Conservation (phyloP, 2,113 vertebrate species). For the Rhegmatorhina hoffmannsi region DNA sequence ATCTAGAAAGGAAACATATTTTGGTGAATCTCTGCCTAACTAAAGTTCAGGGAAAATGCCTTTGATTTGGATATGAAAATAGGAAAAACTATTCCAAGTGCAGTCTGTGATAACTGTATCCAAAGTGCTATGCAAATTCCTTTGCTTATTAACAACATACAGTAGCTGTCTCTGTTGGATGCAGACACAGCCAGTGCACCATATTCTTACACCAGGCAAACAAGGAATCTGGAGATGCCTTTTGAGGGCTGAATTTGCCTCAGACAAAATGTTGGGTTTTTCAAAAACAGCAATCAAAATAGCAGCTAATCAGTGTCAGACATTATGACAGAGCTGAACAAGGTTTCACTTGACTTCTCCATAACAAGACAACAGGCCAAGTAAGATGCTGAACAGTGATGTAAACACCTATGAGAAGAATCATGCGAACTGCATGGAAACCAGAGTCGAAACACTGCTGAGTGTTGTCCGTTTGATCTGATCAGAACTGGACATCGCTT, state of each 20-base stretch:
- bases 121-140: background rate
- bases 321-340: background rate
- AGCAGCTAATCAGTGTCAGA: constrained; percentile 36
- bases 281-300: background rate
- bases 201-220: background rate
- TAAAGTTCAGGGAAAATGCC: constrained; percentile 6
- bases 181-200: background rate
- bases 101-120: background rate
- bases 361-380: background rate
- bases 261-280: background rate
- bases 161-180: background rate
- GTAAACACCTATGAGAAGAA: background rate
- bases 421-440: background rate
- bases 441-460: background rate
- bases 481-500: background rate
- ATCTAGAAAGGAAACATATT: constrained; percentile 37
- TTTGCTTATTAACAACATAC: background rate
- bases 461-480: background rate
- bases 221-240: constrained; percentile 27
- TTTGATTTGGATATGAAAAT: constrained; percentile 28
- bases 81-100: constrained; percentile 30
- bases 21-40: background rate
- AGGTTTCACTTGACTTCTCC: background rate
- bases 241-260: constrained; percentile 28
- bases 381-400: background rate